Conservation (phyloP, 30 jellyfish, hydroid and myxozoan species). For the Cassiopea andromeda region DNA sequence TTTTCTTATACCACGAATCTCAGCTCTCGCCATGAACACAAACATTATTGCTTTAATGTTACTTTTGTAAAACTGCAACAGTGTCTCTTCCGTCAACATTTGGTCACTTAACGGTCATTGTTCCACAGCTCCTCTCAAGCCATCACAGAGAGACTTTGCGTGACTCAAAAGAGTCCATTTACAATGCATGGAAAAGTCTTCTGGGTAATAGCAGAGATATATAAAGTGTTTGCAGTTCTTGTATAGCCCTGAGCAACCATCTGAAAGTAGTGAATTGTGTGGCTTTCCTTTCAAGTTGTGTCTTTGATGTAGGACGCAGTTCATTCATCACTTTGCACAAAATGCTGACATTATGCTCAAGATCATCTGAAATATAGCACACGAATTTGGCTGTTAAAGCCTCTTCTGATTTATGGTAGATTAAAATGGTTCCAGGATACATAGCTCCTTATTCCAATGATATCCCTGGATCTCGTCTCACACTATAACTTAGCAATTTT, state of each 20-base stretch:
- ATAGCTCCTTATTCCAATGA: constrained; percentile 33
- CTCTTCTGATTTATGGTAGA: constrained; percentile 13
- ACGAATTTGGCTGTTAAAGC: constrained; percentile 15
- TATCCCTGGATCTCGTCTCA: constrained; percentile 35
- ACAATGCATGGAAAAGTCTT: constrained; percentile 60
- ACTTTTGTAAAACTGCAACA: neutral
- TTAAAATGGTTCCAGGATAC: constrained; percentile 19
- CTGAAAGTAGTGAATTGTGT: constrained; percentile 43
- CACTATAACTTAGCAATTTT: constrained; percentile 6
- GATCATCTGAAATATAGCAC: constrained; percentile 71
- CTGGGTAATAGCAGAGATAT: constrained; percentile 59
- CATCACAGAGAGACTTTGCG: constrained; percentile 2
- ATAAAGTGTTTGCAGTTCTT: constrained; percentile 69
- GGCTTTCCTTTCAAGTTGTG: neutral
- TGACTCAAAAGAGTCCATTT: constrained; percentile 28
- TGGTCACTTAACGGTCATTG: neutral
- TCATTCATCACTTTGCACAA: constrained; percentile 11
- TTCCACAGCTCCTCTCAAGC: neutral
- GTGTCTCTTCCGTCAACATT: neutral
- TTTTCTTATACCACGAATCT: neutral
- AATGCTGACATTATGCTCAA: constrained; percentile 58
- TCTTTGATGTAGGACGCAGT: constrained; percentile 8
- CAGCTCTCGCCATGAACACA: neutral
- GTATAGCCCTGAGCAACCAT: constrained; percentile 90
- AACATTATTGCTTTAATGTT: neutral